Evolutionary conservation across 2,888 invertebrate genomes (phyloP).

Genomic region (Teleiodes luculella): DNA sequence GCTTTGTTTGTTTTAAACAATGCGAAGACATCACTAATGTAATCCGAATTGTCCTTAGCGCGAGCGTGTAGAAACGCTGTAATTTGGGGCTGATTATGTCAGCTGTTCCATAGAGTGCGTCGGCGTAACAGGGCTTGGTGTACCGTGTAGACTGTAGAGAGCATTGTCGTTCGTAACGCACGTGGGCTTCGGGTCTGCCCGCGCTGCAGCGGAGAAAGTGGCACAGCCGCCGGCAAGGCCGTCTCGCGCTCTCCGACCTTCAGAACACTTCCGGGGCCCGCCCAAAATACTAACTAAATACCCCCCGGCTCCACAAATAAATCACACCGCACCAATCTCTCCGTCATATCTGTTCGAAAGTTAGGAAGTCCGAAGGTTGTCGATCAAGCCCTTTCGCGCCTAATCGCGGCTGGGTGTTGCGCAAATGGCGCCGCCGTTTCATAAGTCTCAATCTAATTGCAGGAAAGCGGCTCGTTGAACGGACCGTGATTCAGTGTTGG

Average conservation of each 20-base stretch:
- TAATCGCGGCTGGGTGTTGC: constrained; percentile 35
- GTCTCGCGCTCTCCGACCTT: constrained; percentile 65
- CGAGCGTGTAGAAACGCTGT: constrained; percentile 50
- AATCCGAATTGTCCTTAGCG: constrained; percentile 57
- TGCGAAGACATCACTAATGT: constrained; percentile 50
- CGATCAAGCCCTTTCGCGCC: constrained; percentile 38
- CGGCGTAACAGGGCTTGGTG: constrained; percentile 43
- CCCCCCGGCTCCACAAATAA: constrained; percentile 23
- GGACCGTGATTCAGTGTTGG: constrained; percentile 22
- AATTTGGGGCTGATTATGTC: constrained; percentile 67
- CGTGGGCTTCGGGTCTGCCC: constrained; percentile 52
- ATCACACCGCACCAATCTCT: constrained; percentile 21
- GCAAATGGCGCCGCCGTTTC: constrained; percentile 35
- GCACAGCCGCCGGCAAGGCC: constrained; percentile 70
- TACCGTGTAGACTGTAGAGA: neutral
- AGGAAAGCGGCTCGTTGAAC: constrained; percentile 32
- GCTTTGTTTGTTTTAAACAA: constrained; percentile 59
- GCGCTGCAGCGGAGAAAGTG: constrained; percentile 66
- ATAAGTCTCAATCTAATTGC: constrained; percentile 38
- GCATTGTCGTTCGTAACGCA: constrained; percentile 57
- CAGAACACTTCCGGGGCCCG: constrained; percentile 59
- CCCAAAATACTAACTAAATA: constrained; percentile 33
- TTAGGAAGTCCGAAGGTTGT: constrained; percentile 35
- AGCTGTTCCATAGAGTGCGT: constrained; percentile 60
- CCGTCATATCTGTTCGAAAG: constrained; percentile 32